These are phyloP conservation scores for Carpatolechia fugitivella DNA, from an alignment of 2,888 invertebrate genomes.

Conservation along the genomic window DNA sequence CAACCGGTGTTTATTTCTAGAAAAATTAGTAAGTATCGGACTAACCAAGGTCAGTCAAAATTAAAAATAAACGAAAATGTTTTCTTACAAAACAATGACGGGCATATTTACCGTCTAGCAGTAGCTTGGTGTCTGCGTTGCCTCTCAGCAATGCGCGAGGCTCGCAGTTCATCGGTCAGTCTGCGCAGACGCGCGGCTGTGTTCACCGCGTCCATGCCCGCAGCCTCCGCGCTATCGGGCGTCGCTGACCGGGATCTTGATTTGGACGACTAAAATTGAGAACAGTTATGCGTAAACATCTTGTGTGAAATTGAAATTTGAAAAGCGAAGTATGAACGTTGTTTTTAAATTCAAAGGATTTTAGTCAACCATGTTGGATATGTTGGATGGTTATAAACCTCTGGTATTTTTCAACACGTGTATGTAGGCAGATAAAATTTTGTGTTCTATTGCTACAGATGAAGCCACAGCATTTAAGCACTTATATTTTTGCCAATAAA, in stretches of 20 bases:
- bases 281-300: neutral
- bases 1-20: no score
- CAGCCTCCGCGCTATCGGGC: slow-evolving; percentile 66
- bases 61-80: no score
- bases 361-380: no score
- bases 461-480: neutral
- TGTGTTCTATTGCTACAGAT: neutral
- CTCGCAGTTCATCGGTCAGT: slow-evolving; percentile 84
- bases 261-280: slow-evolving; percentile 78
- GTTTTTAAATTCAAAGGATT: no score
- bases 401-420: no score
- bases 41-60: no score
- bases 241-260: slow-evolving; percentile 83
- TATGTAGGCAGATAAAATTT: slow-evolving; percentile 19
- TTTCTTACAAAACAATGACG: neutral
- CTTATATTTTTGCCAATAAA: slow-evolving; percentile 3
- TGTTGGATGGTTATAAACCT: no score
- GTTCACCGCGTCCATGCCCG: slow-evolving; percentile 43
- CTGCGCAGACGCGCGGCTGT: slow-evolving; percentile 83
- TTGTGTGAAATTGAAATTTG: neutral
- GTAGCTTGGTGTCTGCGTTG: slow-evolving; percentile 62
- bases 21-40: neutral
- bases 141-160: slow-evolving; percentile 70
- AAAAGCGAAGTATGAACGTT: neutral
- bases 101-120: slow-evolving; percentile 49